Conservation (phyloP, 2,113 vertebrate genomes). For the Laticauda colubrina region DNA sequence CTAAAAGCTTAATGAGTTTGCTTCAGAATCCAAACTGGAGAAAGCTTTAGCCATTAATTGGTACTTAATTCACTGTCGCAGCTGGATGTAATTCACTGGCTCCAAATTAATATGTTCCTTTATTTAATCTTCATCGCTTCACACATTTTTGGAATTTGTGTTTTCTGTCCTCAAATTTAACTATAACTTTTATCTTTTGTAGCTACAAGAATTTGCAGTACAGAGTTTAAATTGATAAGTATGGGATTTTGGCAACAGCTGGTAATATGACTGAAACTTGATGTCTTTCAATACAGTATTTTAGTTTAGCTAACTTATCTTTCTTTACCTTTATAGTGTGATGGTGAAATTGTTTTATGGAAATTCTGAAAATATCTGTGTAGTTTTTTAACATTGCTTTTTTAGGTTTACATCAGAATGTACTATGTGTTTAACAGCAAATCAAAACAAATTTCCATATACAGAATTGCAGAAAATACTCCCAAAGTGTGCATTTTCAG, state of each 20-base stretch:
- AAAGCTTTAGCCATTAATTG: constrained; percentile 84
- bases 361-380: constrained; percentile 49
- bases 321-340: constrained; percentile 68
- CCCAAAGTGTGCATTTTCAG: neutral
- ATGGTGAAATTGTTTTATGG: constrained; percentile 65
- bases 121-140: constrained; percentile 81
- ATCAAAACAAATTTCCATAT: constrained; percentile 11
- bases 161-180: constrained; percentile 60
- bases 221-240: constrained; percentile 61
- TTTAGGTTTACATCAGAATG: constrained; percentile 1
- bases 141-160: constrained; percentile 77
- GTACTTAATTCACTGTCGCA: constrained; percentile 85
- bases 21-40: constrained; percentile 82
- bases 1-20: constrained; percentile 95
- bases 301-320: constrained; percentile 63
- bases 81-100: constrained; percentile 83
- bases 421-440: constrained; percentile 1
- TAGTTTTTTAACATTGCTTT: constrained; percentile 35
- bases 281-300: constrained; percentile 66
- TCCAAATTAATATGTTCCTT: constrained; percentile 83
- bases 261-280: constrained; percentile 60
- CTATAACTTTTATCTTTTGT: constrained; percentile 71
- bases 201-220: constrained; percentile 65
- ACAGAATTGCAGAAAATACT: neutral
- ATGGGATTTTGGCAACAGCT: constrained; percentile 64